Evolutionary conservation across 2,113 vertebrate genomes (phyloP).

Genomic region (Verasper variegatus): DNA sequence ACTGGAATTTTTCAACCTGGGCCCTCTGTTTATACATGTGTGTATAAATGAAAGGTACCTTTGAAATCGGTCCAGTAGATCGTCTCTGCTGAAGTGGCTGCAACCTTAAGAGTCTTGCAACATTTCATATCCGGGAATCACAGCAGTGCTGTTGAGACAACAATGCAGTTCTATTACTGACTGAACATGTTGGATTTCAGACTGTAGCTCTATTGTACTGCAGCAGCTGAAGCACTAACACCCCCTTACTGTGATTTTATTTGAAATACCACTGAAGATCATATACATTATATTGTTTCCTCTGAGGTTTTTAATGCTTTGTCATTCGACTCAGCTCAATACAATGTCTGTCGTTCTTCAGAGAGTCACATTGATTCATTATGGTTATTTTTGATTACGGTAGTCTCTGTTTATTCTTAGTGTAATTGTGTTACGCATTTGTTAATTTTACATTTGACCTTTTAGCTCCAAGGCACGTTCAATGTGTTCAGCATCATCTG

Average conservation of each 20-base stretch:
- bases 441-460: background rate
- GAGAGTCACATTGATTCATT: background rate
- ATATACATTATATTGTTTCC: background rate
- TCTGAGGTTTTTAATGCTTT: background rate
- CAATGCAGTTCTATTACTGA: background rate
- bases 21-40: too few relatives aligned
- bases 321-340: background rate
- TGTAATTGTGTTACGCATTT: background rate
- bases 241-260: too few relatives aligned
- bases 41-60: too few relatives aligned
- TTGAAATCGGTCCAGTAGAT: too few relatives aligned
- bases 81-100: too few relatives aligned
- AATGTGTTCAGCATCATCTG: background rate
- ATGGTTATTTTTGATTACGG: background rate
- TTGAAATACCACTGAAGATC: background rate
- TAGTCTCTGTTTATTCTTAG: background rate
- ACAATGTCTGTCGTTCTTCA: background rate
- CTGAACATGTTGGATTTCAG: background rate
- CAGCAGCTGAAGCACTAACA: background rate
- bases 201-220: background rate
- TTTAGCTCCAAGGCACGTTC: background rate
- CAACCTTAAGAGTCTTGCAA: too few relatives aligned
- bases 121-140: too few relatives aligned
- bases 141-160: background rate
- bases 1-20: too few relatives aligned